phyloP scores from a whole-genome alignment of 2,888 invertebrate species.

The Parthenolecanium corni region DNA sequence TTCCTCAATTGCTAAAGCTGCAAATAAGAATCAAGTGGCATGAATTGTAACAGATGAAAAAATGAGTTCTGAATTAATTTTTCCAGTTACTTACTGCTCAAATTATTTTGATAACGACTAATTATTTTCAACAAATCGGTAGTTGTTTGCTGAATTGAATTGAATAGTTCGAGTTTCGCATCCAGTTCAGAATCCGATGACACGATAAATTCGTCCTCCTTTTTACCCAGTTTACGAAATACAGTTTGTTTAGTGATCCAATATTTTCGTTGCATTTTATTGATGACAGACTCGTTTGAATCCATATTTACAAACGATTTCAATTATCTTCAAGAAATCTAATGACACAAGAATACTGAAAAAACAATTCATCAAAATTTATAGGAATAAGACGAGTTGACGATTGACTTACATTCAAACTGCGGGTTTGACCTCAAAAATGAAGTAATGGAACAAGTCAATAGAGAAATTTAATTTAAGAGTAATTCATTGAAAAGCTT shows the following conservation, averaged over 20 bases:
- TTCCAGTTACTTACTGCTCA: constrained; percentile 46
- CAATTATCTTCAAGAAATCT: no score
- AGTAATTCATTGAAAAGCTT: no score
- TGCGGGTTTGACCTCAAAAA: no score
- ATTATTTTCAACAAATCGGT: constrained; percentile 73
- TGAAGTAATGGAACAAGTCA: no score
- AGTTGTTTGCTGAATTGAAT: constrained; percentile 84
- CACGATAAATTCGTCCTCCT: constrained; percentile 94
- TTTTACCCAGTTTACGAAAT: constrained; percentile 81
- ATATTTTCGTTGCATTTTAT: constrained; percentile 84
- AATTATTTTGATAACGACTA: constrained; percentile 84
- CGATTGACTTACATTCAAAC: no score
- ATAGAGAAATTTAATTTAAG: no score
- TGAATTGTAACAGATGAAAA: neutral
- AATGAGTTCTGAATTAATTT: neutral
- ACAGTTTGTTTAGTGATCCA: constrained; percentile 97
- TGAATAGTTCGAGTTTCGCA: constrained; percentile 85
- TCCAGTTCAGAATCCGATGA: constrained; percentile 94
- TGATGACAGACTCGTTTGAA: constrained; percentile 40
- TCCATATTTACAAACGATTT: constrained; percentile 1
- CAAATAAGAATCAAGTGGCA: constrained; percentile 29
- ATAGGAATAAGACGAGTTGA: no score
- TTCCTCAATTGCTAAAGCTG: constrained; percentile 86
- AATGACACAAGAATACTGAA: no score
- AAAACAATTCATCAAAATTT: no score